A percentile compares a stretch with the other conserved stretches of the same genome.
Conservation (phyloP, 2,888 invertebrate species). For the Anarsia innoxiella region DNA sequence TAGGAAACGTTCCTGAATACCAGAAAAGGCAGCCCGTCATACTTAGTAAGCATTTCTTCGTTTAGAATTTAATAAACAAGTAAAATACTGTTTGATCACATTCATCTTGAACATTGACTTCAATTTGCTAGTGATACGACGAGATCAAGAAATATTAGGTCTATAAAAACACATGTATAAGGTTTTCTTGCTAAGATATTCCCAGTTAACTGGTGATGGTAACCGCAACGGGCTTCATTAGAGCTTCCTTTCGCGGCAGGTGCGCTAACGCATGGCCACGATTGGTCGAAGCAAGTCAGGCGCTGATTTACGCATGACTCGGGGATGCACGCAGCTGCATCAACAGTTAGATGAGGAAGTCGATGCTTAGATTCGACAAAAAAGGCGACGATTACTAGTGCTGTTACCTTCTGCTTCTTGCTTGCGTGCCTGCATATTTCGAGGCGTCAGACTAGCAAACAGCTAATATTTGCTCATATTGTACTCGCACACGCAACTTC, state of each 20-base stretch:
- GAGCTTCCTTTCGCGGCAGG: slow-evolving; percentile 61
- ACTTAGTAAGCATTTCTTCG: no score
- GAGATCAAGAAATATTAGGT: no score
- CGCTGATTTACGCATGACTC: slow-evolving; percentile 38
- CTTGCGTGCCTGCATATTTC: slow-evolving; percentile 8
- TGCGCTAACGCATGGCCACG: slow-evolving; percentile 33
- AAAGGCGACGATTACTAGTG: slow-evolving; percentile 22
- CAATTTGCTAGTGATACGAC: no score
- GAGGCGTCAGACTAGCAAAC: slow-evolving; percentile 8
- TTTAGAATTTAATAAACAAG: no score
- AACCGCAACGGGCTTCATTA: slow-evolving; percentile 36
- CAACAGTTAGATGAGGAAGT: slow-evolving; percentile 43
- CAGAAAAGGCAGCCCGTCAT: no score
- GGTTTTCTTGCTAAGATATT: no score
- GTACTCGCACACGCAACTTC: slow-evolving; percentile 6
- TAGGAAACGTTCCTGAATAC: slow-evolving; percentile 8
- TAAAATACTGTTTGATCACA: no score
- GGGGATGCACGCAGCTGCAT: slow-evolving; percentile 47
- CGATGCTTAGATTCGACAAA: slow-evolving; percentile 26
- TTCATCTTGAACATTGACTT: no score
- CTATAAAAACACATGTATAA: no score
- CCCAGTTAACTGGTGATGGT: slow-evolving; percentile 2
- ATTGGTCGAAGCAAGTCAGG: slow-evolving; percentile 44
- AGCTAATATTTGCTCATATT: slow-evolving; percentile 8
- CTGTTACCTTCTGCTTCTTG: slow-evolving; percentile 6